phyloP scores from a whole-genome alignment of 2,113 vertebrate species.

The Porphyrio hochstetteri region DNA sequence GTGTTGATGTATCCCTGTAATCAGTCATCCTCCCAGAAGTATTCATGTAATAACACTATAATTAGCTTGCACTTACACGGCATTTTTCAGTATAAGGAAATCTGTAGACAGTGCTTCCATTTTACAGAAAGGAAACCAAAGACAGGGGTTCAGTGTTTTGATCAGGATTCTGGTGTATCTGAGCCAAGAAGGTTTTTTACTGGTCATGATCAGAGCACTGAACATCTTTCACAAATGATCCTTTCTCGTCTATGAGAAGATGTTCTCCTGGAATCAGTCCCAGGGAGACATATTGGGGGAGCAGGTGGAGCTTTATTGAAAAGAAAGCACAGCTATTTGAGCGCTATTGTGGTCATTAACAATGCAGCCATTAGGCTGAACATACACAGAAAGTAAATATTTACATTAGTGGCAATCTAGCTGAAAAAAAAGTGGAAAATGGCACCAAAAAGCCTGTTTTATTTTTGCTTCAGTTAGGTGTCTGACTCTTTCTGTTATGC shows the following conservation, averaged over 20 bases:
- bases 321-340: background rate
- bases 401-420: background rate
- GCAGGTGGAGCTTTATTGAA: slow-evolving; percentile 24
- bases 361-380: background rate
- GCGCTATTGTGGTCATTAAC: background rate
- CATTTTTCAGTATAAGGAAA: background rate
- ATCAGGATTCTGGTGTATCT: background rate
- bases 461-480: background rate
- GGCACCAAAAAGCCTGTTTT: background rate
- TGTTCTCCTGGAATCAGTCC: background rate
- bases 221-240: background rate
- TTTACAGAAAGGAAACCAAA: background rate
- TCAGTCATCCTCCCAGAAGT: background rate
- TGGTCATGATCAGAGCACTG: background rate
- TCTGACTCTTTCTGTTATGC: background rate
- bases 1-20: background rate
- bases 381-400: background rate
- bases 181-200: background rate
- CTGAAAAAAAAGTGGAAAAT: background rate
- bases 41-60: background rate
- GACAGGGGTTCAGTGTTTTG: background rate
- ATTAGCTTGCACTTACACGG: background rate
- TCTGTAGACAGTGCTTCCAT: background rate
- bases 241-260: background rate
- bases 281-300: background rate